phyloP scores from a whole-genome alignment of 2,888 invertebrate species.

The Torymus tubicola region DNA sequence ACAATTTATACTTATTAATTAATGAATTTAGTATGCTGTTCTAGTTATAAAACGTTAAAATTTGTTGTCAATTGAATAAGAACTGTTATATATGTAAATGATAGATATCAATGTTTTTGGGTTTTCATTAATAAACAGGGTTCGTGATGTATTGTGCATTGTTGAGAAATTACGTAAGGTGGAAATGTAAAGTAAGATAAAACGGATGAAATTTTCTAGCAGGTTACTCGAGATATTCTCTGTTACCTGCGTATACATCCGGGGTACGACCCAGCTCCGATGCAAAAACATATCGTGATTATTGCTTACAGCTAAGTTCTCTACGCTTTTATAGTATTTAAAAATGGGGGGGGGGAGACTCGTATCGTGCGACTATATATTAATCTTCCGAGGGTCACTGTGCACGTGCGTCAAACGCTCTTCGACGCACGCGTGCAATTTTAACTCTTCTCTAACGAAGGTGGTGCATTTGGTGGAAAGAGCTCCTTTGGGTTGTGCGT shows the following conservation, averaged over 20 bases:
- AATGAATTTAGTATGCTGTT: too few species aligned
- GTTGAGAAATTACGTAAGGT: conserved; percentile 22
- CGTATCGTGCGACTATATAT: conserved; percentile 33
- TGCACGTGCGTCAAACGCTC: conserved; percentile 1
- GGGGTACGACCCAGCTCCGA: conserved; percentile 57
- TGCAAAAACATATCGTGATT: conserved; percentile 46
- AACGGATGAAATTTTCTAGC: background rate
- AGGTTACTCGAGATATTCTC: conserved; percentile 15
- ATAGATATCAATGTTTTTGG: too few species aligned
- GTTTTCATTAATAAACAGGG: too few species aligned
- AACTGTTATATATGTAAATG: background rate
- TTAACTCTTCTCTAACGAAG: conserved; percentile 1
- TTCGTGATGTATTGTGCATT: too few species aligned
- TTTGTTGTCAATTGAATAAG: conserved; percentile 12
- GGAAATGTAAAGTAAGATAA: conserved; percentile 39
- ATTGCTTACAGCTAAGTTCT: conserved; percentile 31
- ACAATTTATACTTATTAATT: too few species aligned
- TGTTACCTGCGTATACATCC: conserved; percentile 16
- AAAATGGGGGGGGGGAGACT: conserved; percentile 16
- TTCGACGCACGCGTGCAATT: conserved; percentile 15
- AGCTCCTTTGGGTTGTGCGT: background rate
- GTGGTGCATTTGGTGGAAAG: conserved; percentile 5
- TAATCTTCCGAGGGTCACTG: conserved; percentile 39
- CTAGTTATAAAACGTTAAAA: too few species aligned
- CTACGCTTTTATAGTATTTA: conserved; percentile 47